These are phyloP conservation scores for Papilio glaucus DNA, from an alignment of 1,140 invertebrate species.

Conservation along the genomic window DNA sequence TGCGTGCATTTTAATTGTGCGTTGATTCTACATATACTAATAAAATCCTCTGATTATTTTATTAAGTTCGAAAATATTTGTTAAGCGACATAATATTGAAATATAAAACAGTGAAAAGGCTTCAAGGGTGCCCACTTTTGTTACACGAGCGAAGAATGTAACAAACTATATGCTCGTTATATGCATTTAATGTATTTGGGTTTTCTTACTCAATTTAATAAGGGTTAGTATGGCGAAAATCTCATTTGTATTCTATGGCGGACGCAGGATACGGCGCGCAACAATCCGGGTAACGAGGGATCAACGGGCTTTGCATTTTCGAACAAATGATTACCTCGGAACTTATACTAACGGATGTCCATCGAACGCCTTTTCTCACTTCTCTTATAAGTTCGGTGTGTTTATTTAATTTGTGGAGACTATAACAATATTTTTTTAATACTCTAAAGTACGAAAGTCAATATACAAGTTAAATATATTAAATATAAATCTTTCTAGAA, in stretches of 20 bases:
- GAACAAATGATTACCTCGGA: slow-evolving; percentile 28
- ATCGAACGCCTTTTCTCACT: slow-evolving; percentile 2
- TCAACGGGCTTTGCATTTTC: slow-evolving; percentile 33
- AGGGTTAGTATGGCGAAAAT: slow-evolving; percentile 35
- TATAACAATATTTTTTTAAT: not conserved
- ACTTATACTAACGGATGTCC: slow-evolving; percentile 17
- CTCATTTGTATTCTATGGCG: slow-evolving; percentile 34
- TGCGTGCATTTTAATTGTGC: too few species aligned
- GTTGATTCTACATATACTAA: too few species aligned
- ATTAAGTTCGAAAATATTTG: too few species aligned
- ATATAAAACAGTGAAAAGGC: not conserved
- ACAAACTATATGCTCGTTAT: not conserved
- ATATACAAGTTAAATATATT: too few species aligned
- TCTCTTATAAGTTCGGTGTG: not conserved
- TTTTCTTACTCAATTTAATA: slow-evolving; percentile 35
- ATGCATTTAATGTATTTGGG: slow-evolving; percentile 17
- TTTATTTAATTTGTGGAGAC: not conserved
- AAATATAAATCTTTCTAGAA: not conserved
- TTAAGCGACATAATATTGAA: not conserved
- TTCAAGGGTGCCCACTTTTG: not conserved
- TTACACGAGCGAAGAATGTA: not conserved
- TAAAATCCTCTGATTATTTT: too few species aligned
- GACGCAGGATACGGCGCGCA: not conserved
- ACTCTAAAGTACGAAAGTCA: too few species aligned
- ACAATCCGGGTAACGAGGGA: slow-evolving; percentile 34